Percentiles rank a stretch among this genome's conserved stretches.
Evolutionary conservation across 64 coral and sea anemone genomes (phyloP).

Genomic region (Stylophora pistillata): DNA sequence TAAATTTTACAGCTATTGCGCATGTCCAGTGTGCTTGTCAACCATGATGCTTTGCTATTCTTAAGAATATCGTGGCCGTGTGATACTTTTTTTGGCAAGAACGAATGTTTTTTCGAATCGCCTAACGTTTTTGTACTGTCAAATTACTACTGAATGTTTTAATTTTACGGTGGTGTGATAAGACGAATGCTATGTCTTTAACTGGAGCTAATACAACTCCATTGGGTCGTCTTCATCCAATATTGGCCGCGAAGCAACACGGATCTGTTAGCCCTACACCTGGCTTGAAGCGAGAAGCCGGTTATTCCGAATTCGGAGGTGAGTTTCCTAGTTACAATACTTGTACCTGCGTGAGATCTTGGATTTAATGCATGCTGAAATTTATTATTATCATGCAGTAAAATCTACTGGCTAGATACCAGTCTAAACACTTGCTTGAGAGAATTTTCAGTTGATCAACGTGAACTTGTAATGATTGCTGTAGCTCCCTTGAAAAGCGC

Average conservation of each 20-base stretch:
- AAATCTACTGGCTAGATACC: background rate
- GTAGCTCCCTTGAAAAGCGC: no score
- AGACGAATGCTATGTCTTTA: slow-evolving; percentile 10
- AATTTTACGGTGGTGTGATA: background rate
- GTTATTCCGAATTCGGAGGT: slow-evolving; percentile 40
- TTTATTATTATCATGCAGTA: background rate
- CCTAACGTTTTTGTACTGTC: background rate
- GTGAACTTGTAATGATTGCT: background rate
- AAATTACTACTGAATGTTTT: slow-evolving; percentile 13
- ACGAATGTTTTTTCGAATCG: slow-evolving; percentile 20
- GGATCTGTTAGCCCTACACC: slow-evolving; percentile 11
- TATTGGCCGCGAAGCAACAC: slow-evolving; percentile 90
- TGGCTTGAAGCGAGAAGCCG: slow-evolving; percentile 40
- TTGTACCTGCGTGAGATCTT: background rate
- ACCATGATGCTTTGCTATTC: slow-evolving; percentile 22
- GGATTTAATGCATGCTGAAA: background rate
- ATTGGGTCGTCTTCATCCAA: slow-evolving; percentile 91
- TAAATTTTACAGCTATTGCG: background rate
- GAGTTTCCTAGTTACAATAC: background rate
- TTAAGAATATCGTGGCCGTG: slow-evolving; percentile 26
- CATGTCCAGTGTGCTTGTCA: background rate
- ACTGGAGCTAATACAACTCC: slow-evolving; percentile 96
- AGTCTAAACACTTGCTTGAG: background rate
- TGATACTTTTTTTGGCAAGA: background rate
- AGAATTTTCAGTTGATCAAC: background rate